phyloP scores from a whole-genome alignment of 2,797 vertebrate species.

The Alectoris magna region DNA sequence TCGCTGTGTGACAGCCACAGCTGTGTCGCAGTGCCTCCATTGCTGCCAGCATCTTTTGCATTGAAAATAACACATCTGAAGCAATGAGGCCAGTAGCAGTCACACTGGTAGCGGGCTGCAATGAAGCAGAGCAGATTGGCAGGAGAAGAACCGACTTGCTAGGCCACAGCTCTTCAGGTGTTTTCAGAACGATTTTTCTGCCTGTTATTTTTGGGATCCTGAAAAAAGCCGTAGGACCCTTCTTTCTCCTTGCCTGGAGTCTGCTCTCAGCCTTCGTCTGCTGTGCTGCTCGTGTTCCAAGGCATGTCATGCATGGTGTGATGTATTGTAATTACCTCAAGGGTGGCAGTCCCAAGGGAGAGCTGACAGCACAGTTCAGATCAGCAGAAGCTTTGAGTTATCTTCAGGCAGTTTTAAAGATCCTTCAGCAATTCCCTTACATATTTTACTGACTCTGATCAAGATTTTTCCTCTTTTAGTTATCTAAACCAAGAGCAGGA shows the following conservation, averaged over 20 bases:
- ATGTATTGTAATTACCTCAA: background rate
- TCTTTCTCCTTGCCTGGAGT: background rate
- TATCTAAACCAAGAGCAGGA: background rate
- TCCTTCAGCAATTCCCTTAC: background rate
- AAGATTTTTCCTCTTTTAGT: background rate
- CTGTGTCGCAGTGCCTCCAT: background rate
- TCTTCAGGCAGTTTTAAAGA: conserved; percentile 40
- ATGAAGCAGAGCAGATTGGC: background rate
- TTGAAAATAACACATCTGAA: background rate
- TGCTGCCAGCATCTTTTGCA: background rate
- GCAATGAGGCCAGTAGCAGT: background rate
- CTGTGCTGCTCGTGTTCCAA: background rate
- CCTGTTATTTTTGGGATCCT: background rate
- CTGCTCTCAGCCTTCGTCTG: background rate
- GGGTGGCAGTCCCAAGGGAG: conserved; percentile 20
- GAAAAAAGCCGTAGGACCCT: background rate
- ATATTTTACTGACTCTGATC: background rate
- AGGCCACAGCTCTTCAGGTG: background rate
- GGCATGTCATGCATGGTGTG: background rate
- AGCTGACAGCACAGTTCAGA: conserved; percentile 23
- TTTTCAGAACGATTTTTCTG: background rate
- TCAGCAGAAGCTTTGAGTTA: conserved; percentile 22
- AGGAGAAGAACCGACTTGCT: background rate
- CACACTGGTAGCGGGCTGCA: background rate
- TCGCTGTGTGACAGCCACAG: background rate